Evolutionary conservation across 1,140 invertebrate species (phyloP), one percentile per base, ranked within the genome.

Genomic region (Spodoptera frugiperda): DNA sequence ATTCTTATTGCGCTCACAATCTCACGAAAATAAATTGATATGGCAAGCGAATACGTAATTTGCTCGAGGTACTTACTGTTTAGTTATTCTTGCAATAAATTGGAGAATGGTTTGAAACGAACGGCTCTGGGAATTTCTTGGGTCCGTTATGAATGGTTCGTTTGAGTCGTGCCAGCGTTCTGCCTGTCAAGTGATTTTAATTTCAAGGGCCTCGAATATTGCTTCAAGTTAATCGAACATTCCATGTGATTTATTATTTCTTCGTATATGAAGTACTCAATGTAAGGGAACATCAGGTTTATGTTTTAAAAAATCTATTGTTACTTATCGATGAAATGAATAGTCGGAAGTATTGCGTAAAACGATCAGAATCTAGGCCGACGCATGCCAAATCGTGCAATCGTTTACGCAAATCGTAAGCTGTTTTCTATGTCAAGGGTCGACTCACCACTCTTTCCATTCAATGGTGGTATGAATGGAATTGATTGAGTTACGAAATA

Each of bases 1-100:
- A 72, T 72, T 72, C 70, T 73, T 59, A 59, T 73, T 73, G 71
- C 46, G 44, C 44, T 73, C 55, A 73, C 71, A 59, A 73, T 73
- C 71, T 73, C 54, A 59, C 54, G 71, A 73, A 72, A 59, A 73
- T 73, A 73, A 73, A 73, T 73, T 59, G 55, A 49, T 59, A 61
- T 73, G 55, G 55, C 71, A 59, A 61, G n/a, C 54, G 14, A 73
- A 61, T 71, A 55, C 68, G 68, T 71, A 71, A 71, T 71, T 71
- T 49, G 33, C 49, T 39, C 19, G 54, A 48, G 61, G 15, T 65
- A 25, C 12, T 65, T 65, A 49, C 33, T 44, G 39, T 15, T 72
- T 72, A 55, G 53, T 54, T 73, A 49, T 61, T 61, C 44, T 15
- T 59, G 33, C 15, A 44, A 71, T 55, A 61, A 17, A 61, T 33